These are phyloP conservation scores for Romanogobio albipinnatus DNA, from an alignment of 2,113 vertebrate genomes.

Conservation along the genomic window DNA sequence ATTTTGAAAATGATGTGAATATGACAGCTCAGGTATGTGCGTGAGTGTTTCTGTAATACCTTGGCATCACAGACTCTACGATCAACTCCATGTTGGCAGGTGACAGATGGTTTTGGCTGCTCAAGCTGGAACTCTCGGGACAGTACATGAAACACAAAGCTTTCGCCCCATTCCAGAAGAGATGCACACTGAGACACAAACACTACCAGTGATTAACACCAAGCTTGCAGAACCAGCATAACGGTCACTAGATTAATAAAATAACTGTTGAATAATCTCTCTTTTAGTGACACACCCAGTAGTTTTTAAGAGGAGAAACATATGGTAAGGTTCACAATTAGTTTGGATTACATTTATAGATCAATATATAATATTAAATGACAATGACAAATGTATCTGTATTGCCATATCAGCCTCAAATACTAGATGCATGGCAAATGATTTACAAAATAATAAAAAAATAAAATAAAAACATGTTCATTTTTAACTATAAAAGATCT, in stretches of 20 bases:
- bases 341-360: background rate
- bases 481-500: background rate
- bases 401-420: background rate
- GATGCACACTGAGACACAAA: conserved; percentile 53
- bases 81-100: conserved; percentile 95
- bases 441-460: background rate
- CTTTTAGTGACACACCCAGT: background rate
- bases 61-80: conserved; percentile 90
- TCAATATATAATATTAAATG: background rate
- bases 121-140: conserved; percentile 96
- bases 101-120: conserved; percentile 88
- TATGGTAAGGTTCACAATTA: background rate
- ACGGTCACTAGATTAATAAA: background rate
- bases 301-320: background rate
- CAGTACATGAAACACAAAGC: conserved; percentile 90
- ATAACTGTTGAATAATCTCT: background rate
- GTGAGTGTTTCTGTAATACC: conserved; percentile 71
- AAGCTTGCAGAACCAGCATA: too few relatives aligned
- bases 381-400: background rate
- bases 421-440: background rate
- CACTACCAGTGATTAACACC: background rate
- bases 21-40: background rate
- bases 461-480: too few relatives aligned
- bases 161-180: conserved; percentile 91
- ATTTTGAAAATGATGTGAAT: background rate